Conservation (phyloP, 23 tunicate species). For the Trididemnum clinides region DNA sequence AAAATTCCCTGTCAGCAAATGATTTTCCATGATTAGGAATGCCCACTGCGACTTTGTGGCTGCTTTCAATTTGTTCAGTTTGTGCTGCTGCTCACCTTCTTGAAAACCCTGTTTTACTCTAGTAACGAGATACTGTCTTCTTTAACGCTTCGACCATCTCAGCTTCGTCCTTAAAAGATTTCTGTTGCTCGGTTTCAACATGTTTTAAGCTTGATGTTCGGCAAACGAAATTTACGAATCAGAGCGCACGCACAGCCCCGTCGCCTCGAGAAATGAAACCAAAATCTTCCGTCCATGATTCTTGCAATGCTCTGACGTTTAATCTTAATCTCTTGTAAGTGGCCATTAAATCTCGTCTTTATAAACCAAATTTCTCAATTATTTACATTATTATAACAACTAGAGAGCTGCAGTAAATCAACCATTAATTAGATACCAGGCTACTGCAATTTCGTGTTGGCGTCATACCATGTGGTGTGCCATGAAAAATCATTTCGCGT, state of each 20-base stretch:
- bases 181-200: conserved; percentile 15
- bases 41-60: conserved; percentile 37
- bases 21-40: conserved; percentile 28
- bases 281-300: conserved; percentile 22
- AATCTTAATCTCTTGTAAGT: not conserved
- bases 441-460: not conserved
- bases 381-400: too few relatives aligned
- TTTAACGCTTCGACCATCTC: conserved; percentile 36
- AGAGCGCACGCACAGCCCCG: conserved; percentile 29
- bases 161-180: conserved; percentile 43
- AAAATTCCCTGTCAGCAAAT: conserved; percentile 32
- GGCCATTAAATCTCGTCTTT: conserved; percentile 5
- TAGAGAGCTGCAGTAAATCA: too few relatives aligned
- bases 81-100: conserved; percentile 33
- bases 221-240: conserved; percentile 22
- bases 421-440: not conserved
- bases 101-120: conserved; percentile 44
- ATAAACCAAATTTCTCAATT: too few relatives aligned
- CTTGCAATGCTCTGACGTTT: conserved; percentile 25
- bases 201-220: conserved; percentile 10
- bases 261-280: conserved; percentile 18
- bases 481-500: not conserved
- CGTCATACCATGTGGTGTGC: not conserved
- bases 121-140: conserved; percentile 24
- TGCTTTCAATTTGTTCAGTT: conserved; percentile 21